Evolutionary conservation across 2,797 vertebrate genomes (phyloP), one percentile per base, ranked within the genome.

Genomic region (Micrastur ruficollis): DNA sequence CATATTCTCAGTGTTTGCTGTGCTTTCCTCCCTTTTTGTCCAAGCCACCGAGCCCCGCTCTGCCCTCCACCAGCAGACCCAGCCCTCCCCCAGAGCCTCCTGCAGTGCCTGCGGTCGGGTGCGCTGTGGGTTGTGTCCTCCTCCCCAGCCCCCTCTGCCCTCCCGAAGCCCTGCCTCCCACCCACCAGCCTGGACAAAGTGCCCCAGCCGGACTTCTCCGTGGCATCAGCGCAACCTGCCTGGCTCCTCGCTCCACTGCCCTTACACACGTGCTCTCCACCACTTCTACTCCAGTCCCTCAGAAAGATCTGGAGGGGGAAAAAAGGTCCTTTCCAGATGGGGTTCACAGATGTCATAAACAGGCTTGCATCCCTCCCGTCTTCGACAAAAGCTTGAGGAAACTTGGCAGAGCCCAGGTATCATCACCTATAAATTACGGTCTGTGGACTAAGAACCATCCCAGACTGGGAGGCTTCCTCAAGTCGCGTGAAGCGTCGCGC

Each of bases 41-140:
- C 67, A 17, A 70, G 31, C 14, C 72, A 67, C 73, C 49, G 50
- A 74, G 58, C 8, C 21, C 72, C 1, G 0, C 62, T 62, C 40
- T 67, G 21, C 18, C 63, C 59, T 25, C 9, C 49, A 56, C 25
- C 63, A 50, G 52, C 84, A 76, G 25, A 44, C 3, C 40, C 78
- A 65, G 67, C 44, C 50, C 81, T 78, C 25, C 27, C 21, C 29
- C 31, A 3, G 26, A 34, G 17, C 5, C 44, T 83, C 31, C 67
- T 40, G 29, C 10, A 46, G 36, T 1, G 1, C 26, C n/a, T 36
- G 40, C 6, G 32, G 25, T 40, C 1, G 2, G 25, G 5, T 22
- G 29, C 0, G 1, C 12, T 55, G 50, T 34, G 36, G 40, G 9
- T n/a, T 58, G 27, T 58, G 15, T 53, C 19, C 58, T 58, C 49